These are phyloP conservation scores for Caradrina kadenii DNA, from an alignment of 2,888 invertebrate species.

Conservation along the genomic window DNA sequence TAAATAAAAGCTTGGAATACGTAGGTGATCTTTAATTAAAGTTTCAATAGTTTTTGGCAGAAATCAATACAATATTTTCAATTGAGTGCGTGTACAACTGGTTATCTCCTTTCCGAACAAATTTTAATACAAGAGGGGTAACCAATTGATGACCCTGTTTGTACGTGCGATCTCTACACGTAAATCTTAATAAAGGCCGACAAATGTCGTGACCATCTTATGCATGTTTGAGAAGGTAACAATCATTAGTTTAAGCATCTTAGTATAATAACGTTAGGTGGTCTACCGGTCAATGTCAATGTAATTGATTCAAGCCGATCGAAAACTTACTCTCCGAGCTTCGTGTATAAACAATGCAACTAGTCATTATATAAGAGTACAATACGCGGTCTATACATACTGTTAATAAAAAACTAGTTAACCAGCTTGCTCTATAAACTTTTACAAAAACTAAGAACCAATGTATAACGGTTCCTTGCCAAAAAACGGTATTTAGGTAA, in stretches of 20 bases:
- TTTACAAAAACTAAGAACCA: conserved; percentile 34
- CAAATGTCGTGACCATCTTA: conserved; percentile 43
- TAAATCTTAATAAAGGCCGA: conserved; percentile 7
- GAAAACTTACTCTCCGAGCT: conserved; percentile 41
- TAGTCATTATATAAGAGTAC: conserved; percentile 21
- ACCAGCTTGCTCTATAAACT: conserved; percentile 10
- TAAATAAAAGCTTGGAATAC: neutral
- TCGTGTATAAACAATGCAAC: conserved; percentile 33
- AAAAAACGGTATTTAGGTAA: conserved; percentile 77
- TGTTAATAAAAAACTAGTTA: conserved; percentile 12
- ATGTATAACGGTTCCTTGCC: conserved; percentile 58
- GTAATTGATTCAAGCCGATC: conserved; percentile 56
- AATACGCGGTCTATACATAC: neutral
- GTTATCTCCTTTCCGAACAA: too few species aligned
- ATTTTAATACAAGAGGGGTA: too few species aligned
- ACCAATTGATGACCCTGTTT: too few species aligned
- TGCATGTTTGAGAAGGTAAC: conserved; percentile 45
- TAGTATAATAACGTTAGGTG: conserved; percentile 48
- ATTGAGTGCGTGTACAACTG: neutral
- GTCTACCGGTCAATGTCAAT: conserved; percentile 52
- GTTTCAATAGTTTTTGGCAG: neutral
- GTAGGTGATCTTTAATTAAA: neutral
- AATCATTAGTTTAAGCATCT: conserved; percentile 54
- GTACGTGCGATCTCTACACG: neutral
- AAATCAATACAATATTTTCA: neutral